These are phyloP conservation scores for Caretta caretta DNA, from an alignment of 2,113 vertebrate species.

Conservation along the genomic window DNA sequence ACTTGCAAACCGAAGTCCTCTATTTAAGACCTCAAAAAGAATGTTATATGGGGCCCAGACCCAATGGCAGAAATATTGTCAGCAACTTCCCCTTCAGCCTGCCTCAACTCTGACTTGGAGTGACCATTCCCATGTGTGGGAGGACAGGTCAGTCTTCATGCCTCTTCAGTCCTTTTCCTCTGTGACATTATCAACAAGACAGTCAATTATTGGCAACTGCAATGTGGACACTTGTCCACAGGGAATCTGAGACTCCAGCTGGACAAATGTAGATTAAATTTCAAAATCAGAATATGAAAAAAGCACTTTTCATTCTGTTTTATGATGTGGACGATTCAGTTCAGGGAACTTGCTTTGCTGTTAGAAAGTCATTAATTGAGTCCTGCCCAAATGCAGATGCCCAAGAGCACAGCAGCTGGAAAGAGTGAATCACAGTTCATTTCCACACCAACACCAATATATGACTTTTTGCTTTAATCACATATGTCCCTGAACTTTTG, in stretches of 20 bases:
- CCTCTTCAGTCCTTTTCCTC: background rate
- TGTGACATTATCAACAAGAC: background rate
- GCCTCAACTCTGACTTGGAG: background rate
- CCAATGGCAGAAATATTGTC: background rate
- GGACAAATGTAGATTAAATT: background rate
- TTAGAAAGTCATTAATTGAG: background rate
- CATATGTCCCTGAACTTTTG: background rate
- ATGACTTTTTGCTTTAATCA: background rate
- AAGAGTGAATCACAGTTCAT: background rate
- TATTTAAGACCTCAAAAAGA: background rate
- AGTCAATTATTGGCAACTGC: background rate
- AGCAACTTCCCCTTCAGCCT: background rate
- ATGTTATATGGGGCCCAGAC: fast-evolving
- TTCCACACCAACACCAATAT: background rate
- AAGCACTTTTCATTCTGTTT: background rate
- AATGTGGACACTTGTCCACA: background rate
- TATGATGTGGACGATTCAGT: background rate
- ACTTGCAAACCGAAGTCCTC: background rate
- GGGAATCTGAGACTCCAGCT: background rate
- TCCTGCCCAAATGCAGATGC: background rate
- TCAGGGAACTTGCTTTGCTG: background rate
- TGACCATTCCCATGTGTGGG: background rate
- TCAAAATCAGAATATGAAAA: background rate
- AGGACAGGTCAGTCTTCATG: background rate
- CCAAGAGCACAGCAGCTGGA: slow-evolving; percentile 14